These are phyloP conservation scores for Aphis craccivora DNA, from an alignment of 1,140 invertebrate species.

Conservation along the genomic window DNA sequence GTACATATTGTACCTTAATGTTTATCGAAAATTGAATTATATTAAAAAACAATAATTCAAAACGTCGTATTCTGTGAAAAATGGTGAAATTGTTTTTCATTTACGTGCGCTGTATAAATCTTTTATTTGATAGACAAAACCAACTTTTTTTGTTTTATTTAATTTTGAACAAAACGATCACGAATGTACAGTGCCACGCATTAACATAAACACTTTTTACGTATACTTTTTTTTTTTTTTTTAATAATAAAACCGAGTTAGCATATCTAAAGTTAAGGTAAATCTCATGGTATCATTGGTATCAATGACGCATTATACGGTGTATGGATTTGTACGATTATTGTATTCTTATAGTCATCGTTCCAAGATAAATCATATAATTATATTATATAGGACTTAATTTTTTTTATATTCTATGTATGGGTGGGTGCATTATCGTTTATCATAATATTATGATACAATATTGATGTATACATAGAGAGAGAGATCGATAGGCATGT, in stretches of 20 bases:
- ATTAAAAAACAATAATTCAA: neutral
- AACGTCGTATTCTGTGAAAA: neutral
- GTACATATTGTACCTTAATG: neutral
- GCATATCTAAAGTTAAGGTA: neutral
- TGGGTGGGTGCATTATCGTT: too few relatives aligned
- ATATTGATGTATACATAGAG: too few relatives aligned
- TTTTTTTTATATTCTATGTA: too few relatives aligned
- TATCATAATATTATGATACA: too few relatives aligned
- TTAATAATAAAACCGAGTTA: neutral
- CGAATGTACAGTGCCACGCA: neutral
- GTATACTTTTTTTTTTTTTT: neutral
- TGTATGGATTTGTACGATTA: too few relatives aligned
- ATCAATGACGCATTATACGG: too few relatives aligned
- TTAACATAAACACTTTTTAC: neutral
- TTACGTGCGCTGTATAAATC: neutral
- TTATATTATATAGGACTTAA: too few relatives aligned
- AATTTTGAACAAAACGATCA: neutral
- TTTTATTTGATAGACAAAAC: neutral
- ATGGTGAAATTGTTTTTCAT: neutral
- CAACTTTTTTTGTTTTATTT: neutral
- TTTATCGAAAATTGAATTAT: neutral
- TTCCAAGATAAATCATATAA: too few relatives aligned
- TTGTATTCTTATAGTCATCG: too few relatives aligned
- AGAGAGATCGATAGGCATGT: neutral
- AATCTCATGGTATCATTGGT: too few relatives aligned